Evolutionary conservation across 2,797 vertebrate species (phyloP).

Genomic region (Schizothorax lantsangensis): DNA sequence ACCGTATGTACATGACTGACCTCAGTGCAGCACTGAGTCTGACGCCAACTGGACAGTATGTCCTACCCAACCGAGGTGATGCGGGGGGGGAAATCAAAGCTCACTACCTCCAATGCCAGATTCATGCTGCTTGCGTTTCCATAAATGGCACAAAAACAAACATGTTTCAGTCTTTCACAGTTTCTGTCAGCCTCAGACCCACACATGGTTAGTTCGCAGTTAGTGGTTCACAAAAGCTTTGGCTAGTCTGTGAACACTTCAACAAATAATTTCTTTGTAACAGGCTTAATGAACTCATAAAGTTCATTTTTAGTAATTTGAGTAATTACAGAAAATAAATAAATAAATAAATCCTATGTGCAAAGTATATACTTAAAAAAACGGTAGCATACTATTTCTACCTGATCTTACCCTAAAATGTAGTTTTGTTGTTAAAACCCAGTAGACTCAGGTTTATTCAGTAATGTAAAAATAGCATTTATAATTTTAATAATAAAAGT

Average conservation of each 20-base stretch:
- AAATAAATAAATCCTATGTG: no score
- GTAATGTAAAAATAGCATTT: no score
- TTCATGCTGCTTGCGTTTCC: background rate
- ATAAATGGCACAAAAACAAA: background rate
- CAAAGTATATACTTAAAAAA: no score
- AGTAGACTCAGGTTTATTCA: no score
- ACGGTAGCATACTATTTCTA: no score
- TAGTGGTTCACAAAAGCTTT: background rate
- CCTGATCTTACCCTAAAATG: no score
- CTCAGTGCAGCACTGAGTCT: background rate
- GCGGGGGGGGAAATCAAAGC: background rate
- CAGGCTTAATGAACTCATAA: background rate
- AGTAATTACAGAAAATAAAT: background rate
- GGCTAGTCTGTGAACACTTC: background rate
- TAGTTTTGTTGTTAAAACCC: no score
- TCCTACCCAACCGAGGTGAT: background rate
- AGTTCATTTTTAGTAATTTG: background rate
- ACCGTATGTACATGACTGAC: background rate
- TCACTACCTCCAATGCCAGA: background rate
- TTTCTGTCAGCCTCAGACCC: background rate
- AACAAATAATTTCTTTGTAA: background rate
- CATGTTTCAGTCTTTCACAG: background rate
- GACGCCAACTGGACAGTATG: background rate
- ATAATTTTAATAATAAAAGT: no score
- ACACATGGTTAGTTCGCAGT: background rate